Percentiles rank a stretch among this genome's conserved stretches.
phyloP scores from a whole-genome alignment of 2,113 vertebrate species.

The Crotalus viridis region DNA sequence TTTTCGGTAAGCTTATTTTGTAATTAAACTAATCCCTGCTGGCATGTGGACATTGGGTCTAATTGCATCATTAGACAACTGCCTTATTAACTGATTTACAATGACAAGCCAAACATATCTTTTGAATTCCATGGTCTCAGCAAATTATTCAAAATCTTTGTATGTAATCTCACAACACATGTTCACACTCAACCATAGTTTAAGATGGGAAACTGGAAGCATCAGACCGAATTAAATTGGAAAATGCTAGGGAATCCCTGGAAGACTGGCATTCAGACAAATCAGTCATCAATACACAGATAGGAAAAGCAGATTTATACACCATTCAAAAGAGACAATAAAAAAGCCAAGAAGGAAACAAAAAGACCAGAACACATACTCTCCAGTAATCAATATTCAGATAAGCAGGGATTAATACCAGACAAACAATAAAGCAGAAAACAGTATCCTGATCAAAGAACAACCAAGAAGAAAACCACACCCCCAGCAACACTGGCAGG shows the following conservation, averaged over 20 bases:
- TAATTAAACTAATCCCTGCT: constrained; percentile 59
- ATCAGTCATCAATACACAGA: not conserved
- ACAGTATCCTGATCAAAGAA: not conserved
- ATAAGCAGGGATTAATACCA: not conserved
- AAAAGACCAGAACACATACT: not conserved
- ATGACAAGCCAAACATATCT: constrained; percentile 48
- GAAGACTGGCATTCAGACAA: not conserved
- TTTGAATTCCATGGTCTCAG: constrained; percentile 42
- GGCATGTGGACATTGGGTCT: constrained; percentile 57
- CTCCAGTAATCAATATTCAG: not conserved
- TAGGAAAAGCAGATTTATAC: not conserved
- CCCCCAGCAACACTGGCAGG: not conserved
- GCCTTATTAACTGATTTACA: constrained; percentile 55
- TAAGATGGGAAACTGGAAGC: not conserved
- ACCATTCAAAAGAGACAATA: not conserved
- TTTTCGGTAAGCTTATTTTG: constrained; percentile 44
- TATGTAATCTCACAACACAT: not conserved
- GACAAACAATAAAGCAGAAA: not conserved
- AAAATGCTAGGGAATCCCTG: not conserved
- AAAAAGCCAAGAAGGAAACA: not conserved
- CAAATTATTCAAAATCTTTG: constrained; percentile 21
- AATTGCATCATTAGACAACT: constrained; percentile 62
- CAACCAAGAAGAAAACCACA: not conserved
- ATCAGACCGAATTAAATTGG: not conserved
- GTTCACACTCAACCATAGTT: not conserved